Base-by-base conservation (phyloP, 2,888 invertebrate species). In the Melinopterus prodromus region DNA sequence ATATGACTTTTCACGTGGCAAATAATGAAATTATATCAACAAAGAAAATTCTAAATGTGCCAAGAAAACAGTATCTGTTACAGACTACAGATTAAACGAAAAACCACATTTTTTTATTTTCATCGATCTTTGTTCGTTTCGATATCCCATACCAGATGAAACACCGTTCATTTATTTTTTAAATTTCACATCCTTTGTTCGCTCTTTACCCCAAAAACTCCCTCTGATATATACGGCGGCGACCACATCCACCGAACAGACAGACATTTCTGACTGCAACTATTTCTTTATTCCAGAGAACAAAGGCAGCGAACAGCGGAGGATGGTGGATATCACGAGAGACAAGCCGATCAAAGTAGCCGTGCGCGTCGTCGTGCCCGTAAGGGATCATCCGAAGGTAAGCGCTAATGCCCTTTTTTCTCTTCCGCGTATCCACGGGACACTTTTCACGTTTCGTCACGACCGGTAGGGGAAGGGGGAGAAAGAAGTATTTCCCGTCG, bases 291-390 rank as follows among this genome's bases (percentile, higher is more conserved):
- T 89, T 84, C 35, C 88, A 89, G 89, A 88, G 84, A 88, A 86
- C 82, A 89, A 89, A 86, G 86, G 85, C 80, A 85, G 85, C 83
- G 88, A 89, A 81, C 87, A 94, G 87, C 91, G 94, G 84, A 92
- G 94, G 88, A 95, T 96, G 95, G 91, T 95, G 86, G 96, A 96
- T 90, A 96, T 96, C 86, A 96, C 96, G 71, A 91, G 96, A 85
- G 96, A 96, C 90, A 96, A 96, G 88, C 96, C 96, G 69, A 95
- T 96, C 85, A 96, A 96, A 90, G 95, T 97, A 84, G 95, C 96
- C 85, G 96, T 96, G 83, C 92, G 95, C 86, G 96, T 96, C 79
- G 94, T 95, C 81, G 96, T 97, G 79, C 96, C 96, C 9, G 96
- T 96, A 78, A 91, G 95, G 83, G 96, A 97, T 89, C 96, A 97